These are phyloP conservation scores for Aplochiton taeniatus DNA, from an alignment of 2,797 vertebrate genomes.

Conservation along the genomic window DNA sequence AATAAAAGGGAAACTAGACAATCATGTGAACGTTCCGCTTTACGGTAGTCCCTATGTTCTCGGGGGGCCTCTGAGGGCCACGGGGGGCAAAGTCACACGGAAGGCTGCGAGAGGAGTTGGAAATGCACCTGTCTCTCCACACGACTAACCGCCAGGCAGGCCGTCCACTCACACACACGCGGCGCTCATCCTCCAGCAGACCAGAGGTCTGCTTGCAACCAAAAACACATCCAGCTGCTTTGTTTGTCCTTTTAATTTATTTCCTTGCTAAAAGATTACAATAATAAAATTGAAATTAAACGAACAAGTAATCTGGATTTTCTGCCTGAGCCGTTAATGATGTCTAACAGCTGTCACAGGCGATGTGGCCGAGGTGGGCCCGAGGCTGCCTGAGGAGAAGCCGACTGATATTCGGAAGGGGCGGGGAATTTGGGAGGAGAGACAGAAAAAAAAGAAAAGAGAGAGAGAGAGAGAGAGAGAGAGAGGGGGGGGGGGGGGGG, in stretches of 20 bases:
- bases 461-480: conserved; percentile 1
- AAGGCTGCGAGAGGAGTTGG: conserved; percentile 61
- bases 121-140: conserved; percentile 68
- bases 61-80: conserved; percentile 17
- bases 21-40: not conserved
- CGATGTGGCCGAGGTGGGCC: conserved; percentile 66
- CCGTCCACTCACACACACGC: conserved; percentile 39
- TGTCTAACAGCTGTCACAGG: conserved; percentile 77
- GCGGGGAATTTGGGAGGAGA: not conserved
- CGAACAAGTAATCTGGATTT: conserved; percentile 79
- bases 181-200: conserved; percentile 24
- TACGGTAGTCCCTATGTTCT: not conserved
- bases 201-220: conserved; percentile 60
- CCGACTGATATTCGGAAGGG: conserved; percentile 50
- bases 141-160: too few relatives aligned
- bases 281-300: conserved; percentile 76
- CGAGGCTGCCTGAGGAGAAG: conserved; percentile 61
- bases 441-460: not conserved
- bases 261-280: conserved; percentile 67
- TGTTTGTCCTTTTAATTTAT: conserved; percentile 38
- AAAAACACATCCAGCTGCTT: conserved; percentile 52
- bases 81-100: conserved; percentile 24
- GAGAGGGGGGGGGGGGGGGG: not conserved
- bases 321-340: conserved; percentile 78
- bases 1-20: not conserved